A percentile compares a stretch with the other conserved stretches of the same genome.
phyloP scores from a whole-genome alignment of 2,797 vertebrate species.

The Mustela erminea region DNA sequence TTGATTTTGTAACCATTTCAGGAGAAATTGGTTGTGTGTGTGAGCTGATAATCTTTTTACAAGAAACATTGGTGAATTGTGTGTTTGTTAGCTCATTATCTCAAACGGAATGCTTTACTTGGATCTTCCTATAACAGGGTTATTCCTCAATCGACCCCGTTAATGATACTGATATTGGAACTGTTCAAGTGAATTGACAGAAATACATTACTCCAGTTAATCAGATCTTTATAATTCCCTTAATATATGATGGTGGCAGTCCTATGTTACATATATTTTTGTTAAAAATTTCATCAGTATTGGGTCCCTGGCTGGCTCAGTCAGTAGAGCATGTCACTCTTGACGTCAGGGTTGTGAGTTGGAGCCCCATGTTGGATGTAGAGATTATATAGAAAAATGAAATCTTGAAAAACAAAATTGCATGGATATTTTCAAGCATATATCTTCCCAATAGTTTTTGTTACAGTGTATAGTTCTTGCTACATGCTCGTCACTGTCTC shows the following conservation, averaged over 20 bases:
- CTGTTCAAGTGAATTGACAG: not conserved
- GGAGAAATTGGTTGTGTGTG: no score
- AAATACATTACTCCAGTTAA: no score
- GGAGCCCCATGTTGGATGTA: not conserved
- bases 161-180: not conserved
- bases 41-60: no score
- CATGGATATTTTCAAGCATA: not conserved
- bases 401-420: not conserved
- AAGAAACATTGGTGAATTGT: no score
- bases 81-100: no score
- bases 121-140: not conserved
- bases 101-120: no score
- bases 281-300: not conserved
- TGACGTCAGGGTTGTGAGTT: not conserved
- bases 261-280: not conserved
- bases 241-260: not conserved
- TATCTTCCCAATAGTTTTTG: not conserved
- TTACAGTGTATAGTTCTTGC: not conserved
- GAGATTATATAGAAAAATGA: not conserved
- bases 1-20: no score
- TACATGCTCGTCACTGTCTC: not conserved
- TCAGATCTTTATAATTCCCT: not conserved
- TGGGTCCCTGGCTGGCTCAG: not conserved
- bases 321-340: not conserved
- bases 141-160: not conserved